Evolutionary conservation across 2,888 invertebrate genomes (phyloP).

Genomic region (Limnephilus rhombicus): DNA sequence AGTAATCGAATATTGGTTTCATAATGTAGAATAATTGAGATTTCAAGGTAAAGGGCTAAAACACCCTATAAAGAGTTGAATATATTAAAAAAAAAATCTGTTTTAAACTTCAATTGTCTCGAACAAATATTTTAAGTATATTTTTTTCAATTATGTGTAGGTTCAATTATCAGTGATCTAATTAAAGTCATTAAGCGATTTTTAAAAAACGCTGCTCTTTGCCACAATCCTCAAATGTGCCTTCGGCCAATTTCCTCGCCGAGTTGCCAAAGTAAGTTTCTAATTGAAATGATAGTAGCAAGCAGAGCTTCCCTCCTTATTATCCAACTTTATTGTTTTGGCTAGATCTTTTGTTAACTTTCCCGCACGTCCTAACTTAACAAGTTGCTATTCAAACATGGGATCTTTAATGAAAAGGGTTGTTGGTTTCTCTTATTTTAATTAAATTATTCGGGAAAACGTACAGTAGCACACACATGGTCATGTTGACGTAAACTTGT

Average conservation of each 20-base stretch:
- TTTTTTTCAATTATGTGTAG: not conserved
- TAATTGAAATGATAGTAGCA: conserved; percentile 19
- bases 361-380: not conserved
- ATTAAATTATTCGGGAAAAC: too few species aligned
- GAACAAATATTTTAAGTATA: too few species aligned
- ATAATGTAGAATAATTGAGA: too few species aligned
- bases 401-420: not conserved
- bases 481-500: too few species aligned
- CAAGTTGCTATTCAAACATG: not conserved
- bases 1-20: too few species aligned
- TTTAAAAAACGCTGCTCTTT: not conserved
- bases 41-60: too few species aligned
- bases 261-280: not conserved
- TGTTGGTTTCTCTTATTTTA: not conserved
- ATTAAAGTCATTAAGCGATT: not conserved
- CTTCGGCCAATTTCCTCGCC: not conserved
- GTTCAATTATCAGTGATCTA: not conserved
- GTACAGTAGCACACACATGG: too few species aligned
- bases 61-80: too few species aligned
- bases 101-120: too few species aligned
- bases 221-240: not conserved
- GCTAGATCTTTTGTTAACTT: conserved; percentile 26
- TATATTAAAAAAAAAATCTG: too few species aligned
- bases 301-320: not conserved
- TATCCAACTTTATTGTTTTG: conserved; percentile 26